Percentiles rank a stretch among this genome's conserved stretches.
Conservation (phyloP, 2,797 vertebrate species). For the Microcaecilia unicolor region DNA sequence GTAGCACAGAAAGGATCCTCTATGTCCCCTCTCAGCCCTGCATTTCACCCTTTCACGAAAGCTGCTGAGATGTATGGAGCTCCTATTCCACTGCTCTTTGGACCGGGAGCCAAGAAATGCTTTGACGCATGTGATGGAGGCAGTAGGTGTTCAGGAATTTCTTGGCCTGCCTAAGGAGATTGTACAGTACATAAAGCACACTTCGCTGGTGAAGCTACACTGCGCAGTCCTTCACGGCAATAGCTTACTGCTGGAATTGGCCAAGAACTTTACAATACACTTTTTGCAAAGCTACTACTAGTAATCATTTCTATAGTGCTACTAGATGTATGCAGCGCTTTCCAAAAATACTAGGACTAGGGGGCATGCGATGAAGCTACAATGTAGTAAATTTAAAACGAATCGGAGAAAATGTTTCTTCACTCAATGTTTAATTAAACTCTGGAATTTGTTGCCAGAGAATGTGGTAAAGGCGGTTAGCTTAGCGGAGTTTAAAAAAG, state of each 20-base stretch:
- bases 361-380: too few relatives aligned
- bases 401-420: too few relatives aligned
- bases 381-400: too few relatives aligned
- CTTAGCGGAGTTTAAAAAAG: too few relatives aligned
- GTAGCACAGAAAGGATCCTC: constrained; percentile 9
- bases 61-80: constrained; percentile 17
- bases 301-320: too few relatives aligned
- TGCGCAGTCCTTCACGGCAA: background rate
- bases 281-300: too few relatives aligned
- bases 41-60: constrained; percentile 29
- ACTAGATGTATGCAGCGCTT: too few relatives aligned
- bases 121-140: constrained; percentile 40
- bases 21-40: background rate
- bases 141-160: constrained; percentile 50
- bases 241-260: rapidly evolving
- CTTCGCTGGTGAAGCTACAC: constrained; percentile 15
- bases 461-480: too few relatives aligned
- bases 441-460: too few relatives aligned
- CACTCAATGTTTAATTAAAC: too few relatives aligned
- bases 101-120: constrained; percentile 36
- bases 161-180: constrained; percentile 38
- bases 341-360: too few relatives aligned
- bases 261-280: too few relatives aligned
- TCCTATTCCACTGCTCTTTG: constrained; percentile 18
- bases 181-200: constrained; percentile 31